A percentile compares a stretch with the other conserved stretches of the same genome.
These are phyloP conservation scores for Casuarius casuarius DNA, from an alignment of 2,113 vertebrate species.

Conservation along the genomic window DNA sequence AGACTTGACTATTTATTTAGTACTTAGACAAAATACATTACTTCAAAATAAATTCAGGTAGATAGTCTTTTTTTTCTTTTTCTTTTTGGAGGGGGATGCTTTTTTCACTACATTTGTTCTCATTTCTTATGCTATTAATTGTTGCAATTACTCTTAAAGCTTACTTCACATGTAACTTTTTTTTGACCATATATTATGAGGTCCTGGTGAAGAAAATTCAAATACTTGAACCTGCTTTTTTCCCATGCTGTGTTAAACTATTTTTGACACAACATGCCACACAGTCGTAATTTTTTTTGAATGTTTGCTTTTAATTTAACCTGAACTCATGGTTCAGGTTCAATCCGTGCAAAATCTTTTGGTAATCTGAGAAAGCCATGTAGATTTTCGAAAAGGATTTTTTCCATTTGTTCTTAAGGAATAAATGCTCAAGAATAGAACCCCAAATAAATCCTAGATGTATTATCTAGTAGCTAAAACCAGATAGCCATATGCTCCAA, in stretches of 20 bases:
- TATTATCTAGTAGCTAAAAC: not conserved
- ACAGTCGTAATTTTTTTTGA: not conserved
- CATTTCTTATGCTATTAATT: not conserved
- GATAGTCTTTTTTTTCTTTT: not conserved
- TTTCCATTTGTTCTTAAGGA: not conserved
- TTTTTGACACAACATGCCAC: conserved; percentile 36
- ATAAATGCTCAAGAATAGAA: not conserved
- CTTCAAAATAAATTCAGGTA: not conserved
- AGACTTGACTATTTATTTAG: not conserved
- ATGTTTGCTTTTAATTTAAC: conserved; percentile 4
- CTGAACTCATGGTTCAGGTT: not conserved
- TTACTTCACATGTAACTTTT: not conserved
- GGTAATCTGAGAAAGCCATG: not conserved
- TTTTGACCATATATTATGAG: not conserved
- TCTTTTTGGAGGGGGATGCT: not conserved
- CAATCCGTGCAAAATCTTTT: not conserved
- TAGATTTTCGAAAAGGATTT: not conserved
- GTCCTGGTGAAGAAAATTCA: conserved; percentile 46
- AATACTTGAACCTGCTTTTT: not conserved
- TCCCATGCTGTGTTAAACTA: conserved; percentile 17
- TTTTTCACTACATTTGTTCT: not conserved
- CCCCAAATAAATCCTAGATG: not conserved
- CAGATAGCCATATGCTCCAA: no score
- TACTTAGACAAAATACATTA: not conserved
- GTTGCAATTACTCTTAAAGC: conserved; percentile 17